Conservation (phyloP, 2,888 invertebrate species). For the Caenorhabditis wallacei region DNA sequence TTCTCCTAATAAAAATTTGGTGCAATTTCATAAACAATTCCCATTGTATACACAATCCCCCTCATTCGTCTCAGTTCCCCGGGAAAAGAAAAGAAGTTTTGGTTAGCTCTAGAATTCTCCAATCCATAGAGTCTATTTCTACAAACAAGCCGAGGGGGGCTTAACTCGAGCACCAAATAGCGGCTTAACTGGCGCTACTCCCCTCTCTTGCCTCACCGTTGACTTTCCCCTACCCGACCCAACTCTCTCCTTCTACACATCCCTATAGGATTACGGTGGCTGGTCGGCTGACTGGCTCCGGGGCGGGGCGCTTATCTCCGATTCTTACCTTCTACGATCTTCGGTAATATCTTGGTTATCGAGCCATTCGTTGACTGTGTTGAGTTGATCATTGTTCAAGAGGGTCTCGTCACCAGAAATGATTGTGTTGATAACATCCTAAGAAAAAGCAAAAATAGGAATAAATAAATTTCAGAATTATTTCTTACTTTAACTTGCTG, state of each 20-base stretch:
- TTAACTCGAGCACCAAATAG: constrained; percentile 75
- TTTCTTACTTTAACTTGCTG: constrained; percentile 76
- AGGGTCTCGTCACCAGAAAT: constrained; percentile 76
- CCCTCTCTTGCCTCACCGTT: constrained; percentile 33
- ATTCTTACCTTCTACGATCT: constrained; percentile 71
- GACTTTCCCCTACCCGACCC: constrained; percentile 15
- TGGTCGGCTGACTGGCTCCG: constrained; percentile 24
- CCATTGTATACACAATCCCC: constrained; percentile 57
- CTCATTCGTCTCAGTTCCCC: background rate
- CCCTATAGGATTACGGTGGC: constrained; percentile 58
- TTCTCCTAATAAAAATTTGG: background rate
- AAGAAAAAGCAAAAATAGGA: constrained; percentile 34
- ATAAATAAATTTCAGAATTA: background rate
- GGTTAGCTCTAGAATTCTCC: constrained; percentile 16
- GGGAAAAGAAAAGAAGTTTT: background rate
- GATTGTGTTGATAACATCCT: constrained; percentile 80
- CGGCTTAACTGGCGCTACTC: constrained; percentile 69
- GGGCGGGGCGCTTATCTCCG: constrained; percentile 10
- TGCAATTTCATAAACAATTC: constrained; percentile 49
- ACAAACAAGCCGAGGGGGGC: constrained; percentile 66
- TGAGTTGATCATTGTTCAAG: constrained; percentile 77
- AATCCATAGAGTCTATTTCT: constrained; percentile 61
- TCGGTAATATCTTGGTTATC: constrained; percentile 74
- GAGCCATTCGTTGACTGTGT: constrained; percentile 82
- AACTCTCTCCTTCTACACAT: constrained; percentile 18